Percentiles rank a stretch among this genome's conserved stretches.
phyloP scores from a whole-genome alignment of 2,797 vertebrate species.

The Acanthis flammea region DNA sequence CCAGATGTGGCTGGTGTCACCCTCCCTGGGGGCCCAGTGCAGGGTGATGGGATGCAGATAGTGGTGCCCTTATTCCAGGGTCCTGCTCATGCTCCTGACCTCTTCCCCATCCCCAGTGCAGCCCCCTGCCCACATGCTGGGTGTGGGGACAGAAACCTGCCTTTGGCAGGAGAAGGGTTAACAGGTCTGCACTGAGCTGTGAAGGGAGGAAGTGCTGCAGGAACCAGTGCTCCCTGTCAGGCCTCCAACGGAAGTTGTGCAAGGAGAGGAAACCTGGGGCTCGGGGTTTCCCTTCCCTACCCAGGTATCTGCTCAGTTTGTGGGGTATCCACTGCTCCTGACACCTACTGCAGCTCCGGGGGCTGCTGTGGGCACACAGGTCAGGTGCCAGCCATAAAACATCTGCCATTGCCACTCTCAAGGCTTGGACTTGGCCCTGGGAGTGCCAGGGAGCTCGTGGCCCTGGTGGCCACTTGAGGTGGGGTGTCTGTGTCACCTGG shows the following conservation, averaged over 20 bases:
- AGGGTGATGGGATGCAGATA: background rate
- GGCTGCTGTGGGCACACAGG: background rate
- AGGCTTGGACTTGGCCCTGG: conserved; percentile 8
- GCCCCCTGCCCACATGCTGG: fast-evolving
- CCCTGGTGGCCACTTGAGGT: background rate
- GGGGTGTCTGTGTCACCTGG: fast-evolving
- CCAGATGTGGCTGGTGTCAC: background rate
- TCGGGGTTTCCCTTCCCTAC: background rate
- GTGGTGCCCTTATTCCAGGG: background rate
- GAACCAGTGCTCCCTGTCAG: background rate
- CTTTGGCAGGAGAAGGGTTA: conserved; percentile 4
- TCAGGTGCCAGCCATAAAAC: background rate
- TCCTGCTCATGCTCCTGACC: background rate
- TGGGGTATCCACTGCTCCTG: fast-evolving
- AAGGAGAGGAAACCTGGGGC: background rate
- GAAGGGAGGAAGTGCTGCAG: conserved; percentile 47
- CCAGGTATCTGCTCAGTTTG: background rate
- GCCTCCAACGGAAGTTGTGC: conserved; percentile 44
- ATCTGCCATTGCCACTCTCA: background rate
- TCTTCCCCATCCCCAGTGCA: background rate
- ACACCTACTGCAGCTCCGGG: fast-evolving
- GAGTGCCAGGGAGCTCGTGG: background rate
- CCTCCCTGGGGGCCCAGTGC: background rate
- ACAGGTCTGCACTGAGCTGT: background rate
- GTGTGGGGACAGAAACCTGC: background rate